These are phyloP conservation scores for Nilaparvata lugens DNA, from an alignment of 1,140 invertebrate genomes.

Conservation along the genomic window DNA sequence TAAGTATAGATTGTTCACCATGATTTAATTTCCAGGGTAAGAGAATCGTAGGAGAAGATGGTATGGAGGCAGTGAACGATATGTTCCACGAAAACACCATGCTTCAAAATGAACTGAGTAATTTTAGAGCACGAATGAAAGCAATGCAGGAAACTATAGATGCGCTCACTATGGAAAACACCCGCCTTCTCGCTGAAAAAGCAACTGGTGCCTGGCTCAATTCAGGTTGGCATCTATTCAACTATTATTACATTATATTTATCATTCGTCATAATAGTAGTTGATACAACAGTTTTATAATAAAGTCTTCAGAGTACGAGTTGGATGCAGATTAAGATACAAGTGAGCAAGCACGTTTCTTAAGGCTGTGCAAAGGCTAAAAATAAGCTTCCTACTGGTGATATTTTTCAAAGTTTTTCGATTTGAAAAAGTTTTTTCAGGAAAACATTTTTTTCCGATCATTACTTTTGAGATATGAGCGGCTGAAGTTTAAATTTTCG, in stretches of 20 bases:
- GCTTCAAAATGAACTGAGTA: conserved; percentile 78
- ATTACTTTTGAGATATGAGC: too few species aligned
- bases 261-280: background rate
- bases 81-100: conserved; percentile 95
- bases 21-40: conserved; percentile 55
- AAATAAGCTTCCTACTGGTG: too few species aligned
- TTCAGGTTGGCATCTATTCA: conserved; percentile 8
- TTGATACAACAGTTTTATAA: too few species aligned
- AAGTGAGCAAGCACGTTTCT: too few species aligned
- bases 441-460: too few species aligned
- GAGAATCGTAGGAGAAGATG: conserved; percentile 76
- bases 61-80: conserved; percentile 79
- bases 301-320: too few species aligned
- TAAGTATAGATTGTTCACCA: too few species aligned
- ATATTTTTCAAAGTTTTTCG: too few species aligned
- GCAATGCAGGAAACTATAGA: conserved; percentile 90
- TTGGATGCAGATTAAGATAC: background rate
- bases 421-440: too few species aligned
- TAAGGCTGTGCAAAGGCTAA: too few species aligned
- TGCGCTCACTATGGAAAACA: conserved; percentile 69
- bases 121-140: conserved; percentile 78
- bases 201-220: conserved; percentile 56
- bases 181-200: conserved; percentile 70
- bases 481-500: too few species aligned
- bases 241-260: background rate